Evolutionary conservation across 2,113 vertebrate species (phyloP).

Genomic region (Cariama cristata): DNA sequence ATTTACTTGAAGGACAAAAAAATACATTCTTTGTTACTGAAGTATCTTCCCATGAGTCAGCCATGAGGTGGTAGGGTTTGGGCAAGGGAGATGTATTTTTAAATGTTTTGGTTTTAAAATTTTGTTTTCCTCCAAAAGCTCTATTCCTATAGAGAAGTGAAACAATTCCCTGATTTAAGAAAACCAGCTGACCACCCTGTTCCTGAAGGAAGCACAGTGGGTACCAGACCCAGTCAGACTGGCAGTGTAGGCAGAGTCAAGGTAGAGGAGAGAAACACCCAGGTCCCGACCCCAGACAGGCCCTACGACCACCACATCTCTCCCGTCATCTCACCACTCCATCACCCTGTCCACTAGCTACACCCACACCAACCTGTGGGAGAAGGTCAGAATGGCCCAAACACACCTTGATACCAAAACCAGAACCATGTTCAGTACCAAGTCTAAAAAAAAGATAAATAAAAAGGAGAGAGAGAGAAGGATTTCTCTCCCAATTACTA

Average conservation of each 20-base stretch:
- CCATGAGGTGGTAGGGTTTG: neutral
- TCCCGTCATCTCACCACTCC: neutral
- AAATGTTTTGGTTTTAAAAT: neutral
- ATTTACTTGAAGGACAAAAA: neutral
- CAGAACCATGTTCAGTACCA: neutral
- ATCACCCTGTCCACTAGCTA: neutral
- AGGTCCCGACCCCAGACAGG: neutral
- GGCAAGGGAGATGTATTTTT: neutral
- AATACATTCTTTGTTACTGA: neutral
- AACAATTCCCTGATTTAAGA: neutral
- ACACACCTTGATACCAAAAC: neutral
- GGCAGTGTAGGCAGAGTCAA: neutral
- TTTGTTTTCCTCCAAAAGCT: neutral
- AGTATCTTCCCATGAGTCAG: neutral
- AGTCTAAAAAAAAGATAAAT: too few relatives aligned
- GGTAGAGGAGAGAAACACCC: neutral
- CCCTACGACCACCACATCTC: neutral
- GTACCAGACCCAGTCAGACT: neutral
- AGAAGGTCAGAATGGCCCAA: neutral
- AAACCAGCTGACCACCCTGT: neutral
- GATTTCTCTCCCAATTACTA: neutral
- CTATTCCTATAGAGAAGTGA: neutral
- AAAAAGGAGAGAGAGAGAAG: neutral
- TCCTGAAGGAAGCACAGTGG: neutral
- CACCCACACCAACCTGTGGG: fast-evolving